Evolutionary conservation across 2,113 vertebrate genomes (phyloP), one percentile per base, ranked within the genome.

Genomic region (Mormyrus iriodes): DNA sequence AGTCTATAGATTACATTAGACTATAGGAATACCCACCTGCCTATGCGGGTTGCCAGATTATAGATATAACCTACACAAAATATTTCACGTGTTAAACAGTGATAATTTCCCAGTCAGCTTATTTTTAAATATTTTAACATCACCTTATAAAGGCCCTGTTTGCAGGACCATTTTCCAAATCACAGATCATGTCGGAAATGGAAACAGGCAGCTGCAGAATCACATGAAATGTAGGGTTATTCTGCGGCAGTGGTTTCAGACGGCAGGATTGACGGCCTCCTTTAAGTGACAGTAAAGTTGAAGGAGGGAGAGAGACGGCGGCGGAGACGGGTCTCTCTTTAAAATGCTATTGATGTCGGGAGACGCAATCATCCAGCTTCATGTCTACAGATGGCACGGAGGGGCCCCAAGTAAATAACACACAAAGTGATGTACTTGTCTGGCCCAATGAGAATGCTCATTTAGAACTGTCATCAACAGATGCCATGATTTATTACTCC

Each of bases 391-490:
- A 96, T 95, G 95, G 92, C 91, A 79, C 88, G 90, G 94, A 87
- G 89, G 91, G 91, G 94, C 92, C 93, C 91, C 88, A 90, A 93
- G 94, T 93, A 93, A 92, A 89, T 91, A 91, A 90, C 93, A 92
- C 93, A 94, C 53, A 87, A 93, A 94, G 94, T 91, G 93, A 92
- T 94, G 92, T 93, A 93, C 94, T 95, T 94, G 95, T 96, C 95
- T 96, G 88, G 92, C 94, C 93, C 95, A 94, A 95, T 95, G 94
- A 95, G 94, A 93, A 90, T 89, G 90, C 95, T 95, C 94, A 91
- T 95, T 94, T 95, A 93, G 94, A 96, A 91, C 91, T 93, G 94
- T 92, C 94, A 94, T 95, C 93, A 94, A 92, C 88, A 89, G 92
- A 93, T 92, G 12, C 93, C 82, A 93, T 95, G 94, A 95, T 84